Evolutionary conservation across 2,888 invertebrate genomes (phyloP), one percentile per base, ranked within the genome.

Genomic region (Sphaeridia pumilis): DNA sequence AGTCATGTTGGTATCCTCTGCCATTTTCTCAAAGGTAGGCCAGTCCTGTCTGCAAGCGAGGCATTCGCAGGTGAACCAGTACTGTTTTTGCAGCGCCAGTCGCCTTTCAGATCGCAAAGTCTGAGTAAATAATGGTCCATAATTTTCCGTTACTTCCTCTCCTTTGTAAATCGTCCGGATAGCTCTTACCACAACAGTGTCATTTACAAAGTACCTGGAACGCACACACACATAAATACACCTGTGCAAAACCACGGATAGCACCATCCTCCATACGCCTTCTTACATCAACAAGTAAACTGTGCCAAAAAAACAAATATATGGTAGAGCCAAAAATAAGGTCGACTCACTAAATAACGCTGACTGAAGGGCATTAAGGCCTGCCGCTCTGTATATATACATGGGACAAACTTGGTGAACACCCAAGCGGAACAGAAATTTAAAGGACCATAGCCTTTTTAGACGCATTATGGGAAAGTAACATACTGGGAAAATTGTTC

Each of bases 71-170:
- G 74, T 72, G 68, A 88, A 89, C 79, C 86, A 58, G 38, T 60
- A 63, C 21, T 55, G 54, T 7, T 58, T 60, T 28, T 55, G 35
- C 1, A 87, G 70, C 0, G 78, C 72, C 44, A 78, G 73, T 67
- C 81, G 81, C 3, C 88, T 74, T 45, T 80, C 77, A 24, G 70
- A 69, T 3, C 76, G 64, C 44, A 69, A 70, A 60, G 72, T 73
- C 57, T 79, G 76, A 0, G 76, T 78, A 67, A 84, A 87, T 64
- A 83, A 76, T 0, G 87, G 87, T 0, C 87, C 88, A 68, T 89
- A 89, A 71, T 87, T 87, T 67, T 88, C 88, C 0, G 82, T 79
- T 0, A 87, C 76, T n/a, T 77, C 67, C 38, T 83, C 82, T 0
- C 83, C 83, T 0, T 76, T 70, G 4, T 72, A 67, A 47, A 87